Base-by-base conservation (phyloP, 92 coral and sea anemone species). In the Heliopora coerulea region DNA sequence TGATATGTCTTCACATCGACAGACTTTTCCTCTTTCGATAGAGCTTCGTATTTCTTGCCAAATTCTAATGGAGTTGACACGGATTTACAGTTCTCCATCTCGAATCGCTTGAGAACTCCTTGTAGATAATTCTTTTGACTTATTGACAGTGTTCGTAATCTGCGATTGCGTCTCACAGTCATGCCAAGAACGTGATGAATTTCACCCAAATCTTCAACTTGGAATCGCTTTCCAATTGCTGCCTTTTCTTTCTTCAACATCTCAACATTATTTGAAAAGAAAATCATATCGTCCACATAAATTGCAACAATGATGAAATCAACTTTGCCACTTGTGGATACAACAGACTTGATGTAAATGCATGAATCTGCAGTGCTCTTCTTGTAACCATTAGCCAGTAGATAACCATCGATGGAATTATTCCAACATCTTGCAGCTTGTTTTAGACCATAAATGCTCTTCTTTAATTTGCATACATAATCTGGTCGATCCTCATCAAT, bases 301-400 rank as follows among this genome's bases (percentile, higher is more conserved):
- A 31, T 48, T 31, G 68, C 68, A 24, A 62, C 18, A 20, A 62
- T 62, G 31, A 62, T 48, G 13, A 62, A 62, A 31, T 25, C 33
- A 12, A 68, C 48, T n/a, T 24, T 28, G 21, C 74, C 74, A 30
- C 46, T 19, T 24, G 33, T 20, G 1, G 39, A 30, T 37, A 8
- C 48, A n/a, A 8, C 40, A 19, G 59, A 68, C 12, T 68, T 68
- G 8, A 68, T 59, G n/a, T 46, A 68, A 46, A 68, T 68, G 41
- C 74, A 68, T 24, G 32, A 48, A 68, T 46, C 75, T 13, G 74
- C 75, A 68, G 41, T 14, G 15, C 59, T 68, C 19, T 68, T 68
- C 0, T 61, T 8, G 29, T 68, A 68, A 35, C 75, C 60, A 33
- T 68, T 48, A 19, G 31, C 25, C 19, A 27, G 48, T 24, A 68